These are phyloP conservation scores for Polydesmus complanatus DNA, from an alignment of 2,888 invertebrate genomes.

Conservation along the genomic window DNA sequence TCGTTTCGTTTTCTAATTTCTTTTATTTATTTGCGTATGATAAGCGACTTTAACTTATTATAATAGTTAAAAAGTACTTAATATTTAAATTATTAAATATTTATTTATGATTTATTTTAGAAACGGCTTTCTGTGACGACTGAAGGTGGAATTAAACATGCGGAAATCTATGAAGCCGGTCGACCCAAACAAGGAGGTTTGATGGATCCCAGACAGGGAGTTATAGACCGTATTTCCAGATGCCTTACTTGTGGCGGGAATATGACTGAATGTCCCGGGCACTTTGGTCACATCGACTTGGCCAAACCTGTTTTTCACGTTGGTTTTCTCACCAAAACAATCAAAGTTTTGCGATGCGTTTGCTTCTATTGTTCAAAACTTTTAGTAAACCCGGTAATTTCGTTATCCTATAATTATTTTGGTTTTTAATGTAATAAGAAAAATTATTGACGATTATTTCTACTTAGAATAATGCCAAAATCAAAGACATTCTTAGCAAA, in stretches of 20 bases:
- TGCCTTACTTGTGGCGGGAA: slow-evolving; percentile 94
- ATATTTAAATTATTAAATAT: too few species aligned
- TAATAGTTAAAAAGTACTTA: too few species aligned
- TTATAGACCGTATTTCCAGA: slow-evolving; percentile 80
- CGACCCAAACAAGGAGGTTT: slow-evolving; percentile 94
- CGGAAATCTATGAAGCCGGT: slow-evolving; percentile 97
- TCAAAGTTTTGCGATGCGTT: slow-evolving; percentile 94
- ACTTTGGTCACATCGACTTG: slow-evolving; percentile 96
- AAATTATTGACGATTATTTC: too few species aligned
- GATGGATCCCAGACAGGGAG: slow-evolving; percentile 98
- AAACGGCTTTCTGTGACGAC: slow-evolving; percentile 89
- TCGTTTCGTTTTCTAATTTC: too few species aligned
- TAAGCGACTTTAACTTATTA: too few species aligned
- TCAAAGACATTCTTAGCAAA: slow-evolving; percentile 87
- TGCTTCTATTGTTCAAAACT: slow-evolving; percentile 98
- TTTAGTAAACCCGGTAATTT: slow-evolving; percentile 80
- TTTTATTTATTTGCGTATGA: too few species aligned
- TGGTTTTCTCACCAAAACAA: slow-evolving; percentile 91
- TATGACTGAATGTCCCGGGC: slow-evolving; percentile 97
- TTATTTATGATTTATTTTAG: slow-evolving; percentile 48
- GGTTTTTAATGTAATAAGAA: background rate
- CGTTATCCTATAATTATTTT: background rate
- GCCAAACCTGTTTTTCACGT: slow-evolving; percentile 98
- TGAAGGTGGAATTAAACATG: slow-evolving; percentile 88
- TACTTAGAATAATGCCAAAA: slow-evolving; percentile 71